Conservation (phyloP, 2,113 vertebrate genomes). For the Castor canadensis region DNA sequence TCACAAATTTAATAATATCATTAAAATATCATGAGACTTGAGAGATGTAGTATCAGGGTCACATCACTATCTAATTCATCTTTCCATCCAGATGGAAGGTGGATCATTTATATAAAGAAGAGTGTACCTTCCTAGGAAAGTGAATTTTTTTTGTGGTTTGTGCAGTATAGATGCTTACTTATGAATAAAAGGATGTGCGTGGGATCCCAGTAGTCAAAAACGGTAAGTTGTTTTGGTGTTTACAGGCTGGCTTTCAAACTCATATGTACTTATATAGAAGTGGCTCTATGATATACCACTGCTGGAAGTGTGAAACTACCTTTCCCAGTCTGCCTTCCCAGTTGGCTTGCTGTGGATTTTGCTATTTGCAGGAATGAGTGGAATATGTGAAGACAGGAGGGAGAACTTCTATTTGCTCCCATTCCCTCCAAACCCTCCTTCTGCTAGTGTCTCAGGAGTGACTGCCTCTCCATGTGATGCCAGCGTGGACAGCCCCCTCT, state of each 20-base stretch:
- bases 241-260: not conserved
- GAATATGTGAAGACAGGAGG: not conserved
- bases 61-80: not conserved
- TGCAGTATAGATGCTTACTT: not conserved
- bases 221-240: not conserved
- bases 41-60: not conserved
- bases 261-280: too few relatives aligned
- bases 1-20: not conserved
- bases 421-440: not conserved
- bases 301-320: not conserved
- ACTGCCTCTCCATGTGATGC: too few relatives aligned
- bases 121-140: not conserved
- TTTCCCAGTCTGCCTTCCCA: not conserved
- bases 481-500: too few relatives aligned
- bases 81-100: not conserved
- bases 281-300: not conserved
- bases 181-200: not conserved
- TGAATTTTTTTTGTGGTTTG: not conserved
- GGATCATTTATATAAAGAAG: not conserved
- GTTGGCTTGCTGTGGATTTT: not conserved
- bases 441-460: not conserved
- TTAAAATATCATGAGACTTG: not conserved
- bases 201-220: too few relatives aligned
- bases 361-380: not conserved
- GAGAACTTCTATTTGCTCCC: not conserved